A percentile compares a stretch with the other conserved stretches of the same genome.
These are phyloP conservation scores for Spodoptera litura DNA, from an alignment of 1,140 invertebrate species.

Conservation along the genomic window DNA sequence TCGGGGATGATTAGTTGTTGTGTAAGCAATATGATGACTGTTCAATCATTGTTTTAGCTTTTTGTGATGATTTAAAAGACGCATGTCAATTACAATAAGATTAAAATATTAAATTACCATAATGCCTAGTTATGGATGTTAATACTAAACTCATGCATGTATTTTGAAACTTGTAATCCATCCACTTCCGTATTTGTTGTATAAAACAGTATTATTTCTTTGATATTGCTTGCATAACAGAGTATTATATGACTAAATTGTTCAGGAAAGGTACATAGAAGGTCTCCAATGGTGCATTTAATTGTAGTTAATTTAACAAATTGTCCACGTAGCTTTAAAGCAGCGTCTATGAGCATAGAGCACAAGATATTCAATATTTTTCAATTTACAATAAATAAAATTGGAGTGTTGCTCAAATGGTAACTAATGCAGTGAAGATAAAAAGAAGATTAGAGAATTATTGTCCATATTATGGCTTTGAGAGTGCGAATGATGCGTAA, in stretches of 20 bases:
- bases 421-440: slow-evolving; percentile 57
- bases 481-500: slow-evolving; percentile 73
- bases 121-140: slow-evolving; percentile 44
- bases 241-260: slow-evolving; percentile 59
- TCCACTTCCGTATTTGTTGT: slow-evolving; percentile 51
- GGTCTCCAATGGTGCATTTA: slow-evolving; percentile 82
- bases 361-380: slow-evolving; percentile 80
- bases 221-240: slow-evolving; percentile 78
- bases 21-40: slow-evolving; percentile 72
- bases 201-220: slow-evolving; percentile 60
- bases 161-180: slow-evolving; percentile 49
- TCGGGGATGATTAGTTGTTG: slow-evolving; percentile 62
- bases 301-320: slow-evolving; percentile 82
- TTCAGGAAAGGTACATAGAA: slow-evolving; percentile 57
- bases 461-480: slow-evolving; percentile 75
- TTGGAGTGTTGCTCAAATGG: slow-evolving; percentile 76
- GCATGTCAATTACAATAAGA: slow-evolving; percentile 75
- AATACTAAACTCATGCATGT: slow-evolving; percentile 45
- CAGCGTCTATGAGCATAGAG: slow-evolving; percentile 75
- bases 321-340: slow-evolving; percentile 83
- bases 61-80: slow-evolving; percentile 52
- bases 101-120: slow-evolving; percentile 43
- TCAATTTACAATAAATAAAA: slow-evolving; percentile 63
- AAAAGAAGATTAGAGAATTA: slow-evolving; percentile 64
- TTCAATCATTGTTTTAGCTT: slow-evolving; percentile 42